Base-by-base conservation (phyloP, 2,797 vertebrate species). In the Artibeus lituratus region DNA sequence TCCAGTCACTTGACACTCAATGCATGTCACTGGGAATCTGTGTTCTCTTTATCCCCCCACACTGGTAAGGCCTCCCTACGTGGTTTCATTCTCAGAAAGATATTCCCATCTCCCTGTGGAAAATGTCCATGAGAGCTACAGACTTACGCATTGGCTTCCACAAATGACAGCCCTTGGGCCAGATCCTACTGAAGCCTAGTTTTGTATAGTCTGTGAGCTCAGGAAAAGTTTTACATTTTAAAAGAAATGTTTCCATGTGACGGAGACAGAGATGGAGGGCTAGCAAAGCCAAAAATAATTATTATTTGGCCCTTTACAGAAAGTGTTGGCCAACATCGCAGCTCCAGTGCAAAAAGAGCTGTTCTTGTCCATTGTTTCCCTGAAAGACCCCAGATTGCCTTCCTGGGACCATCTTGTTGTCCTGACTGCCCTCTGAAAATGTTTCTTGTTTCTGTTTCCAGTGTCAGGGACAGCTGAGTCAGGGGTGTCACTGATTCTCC, bases 181-280 rank as follows among this genome's bases (percentile, higher is more conserved):
- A 90, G 82, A 65, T 70, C 76, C 59, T 49, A 82, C 53, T 0
- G 3, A 94, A 19, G 16, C 37, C 16, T 59, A 24, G 32, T 77
- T 91, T 73, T 35, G 21, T 69, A 73, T 1, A 67, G 51, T 18
- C 29, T 53, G 32, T 85, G 44, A 65, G 51, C 67, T 80, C 55
- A 89, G 42, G 49, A 93, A 49, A 77, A 11, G 9, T 22, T 97
- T 57, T 59, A 73, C 44, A n/a, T 85, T 86, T 96, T 59, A 85
- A 88, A 55, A n/a, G 16, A 92, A 86, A 55, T 10, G 7, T 37
- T 35, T 37, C n/a, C 15, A 2, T 55, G 49, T 37, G 49, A 78
- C 51, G 37, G 49, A 78, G n/a, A 70, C 32, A 70, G 84, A 92
- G 42, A 77, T 0, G 14, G 22, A 29, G 24, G 51, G 24, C 10